Conservation (phyloP, 1,140 invertebrate species). For the Gryon sp. region DNA sequence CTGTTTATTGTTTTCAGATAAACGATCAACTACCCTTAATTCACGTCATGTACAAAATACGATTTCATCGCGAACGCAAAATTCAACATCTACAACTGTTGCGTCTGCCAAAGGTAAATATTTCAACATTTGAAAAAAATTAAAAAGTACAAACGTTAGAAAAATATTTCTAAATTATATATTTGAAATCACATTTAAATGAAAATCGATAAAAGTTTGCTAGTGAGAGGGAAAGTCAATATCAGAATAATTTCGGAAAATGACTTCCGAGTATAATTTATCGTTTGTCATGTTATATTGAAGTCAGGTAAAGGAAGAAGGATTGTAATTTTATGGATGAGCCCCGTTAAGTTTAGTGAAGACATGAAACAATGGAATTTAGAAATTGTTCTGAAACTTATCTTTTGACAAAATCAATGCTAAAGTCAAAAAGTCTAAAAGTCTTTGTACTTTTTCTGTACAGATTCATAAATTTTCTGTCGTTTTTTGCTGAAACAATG, state of each 20-base stretch:
- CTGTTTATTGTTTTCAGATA: constrained; percentile 31
- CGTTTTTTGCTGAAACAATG: too few relatives aligned
- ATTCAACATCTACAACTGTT: constrained; percentile 11
- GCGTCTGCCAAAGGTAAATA: constrained; percentile 37
- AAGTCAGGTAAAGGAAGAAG: constrained; percentile 11
- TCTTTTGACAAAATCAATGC: constrained; percentile 5
- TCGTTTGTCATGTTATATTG: constrained; percentile 7
- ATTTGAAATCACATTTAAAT: too few relatives aligned
- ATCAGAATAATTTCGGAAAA: not conserved
- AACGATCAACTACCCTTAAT: constrained; percentile 24
- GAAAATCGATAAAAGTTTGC: too few relatives aligned
- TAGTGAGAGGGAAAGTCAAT: not conserved
- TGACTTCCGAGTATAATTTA: not conserved
- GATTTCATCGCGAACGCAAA: constrained; percentile 16
- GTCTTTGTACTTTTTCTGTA: not conserved
- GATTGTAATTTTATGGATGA: constrained; percentile 17
- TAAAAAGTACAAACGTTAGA: too few relatives aligned
- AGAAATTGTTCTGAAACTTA: constrained; percentile 1
- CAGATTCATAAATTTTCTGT: too few relatives aligned
- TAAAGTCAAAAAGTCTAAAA: constrained; percentile 11
- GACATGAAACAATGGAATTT: too few relatives aligned
- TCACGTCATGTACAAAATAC: constrained; percentile 23
- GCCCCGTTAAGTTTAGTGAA: constrained; percentile 6
- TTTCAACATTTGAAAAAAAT: too few relatives aligned
- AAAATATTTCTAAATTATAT: too few relatives aligned